A percentile compares a stretch with the other conserved stretches of the same genome.
Conservation (phyloP, 2,888 invertebrate genomes). For the Cyrtodaria siliqua region DNA sequence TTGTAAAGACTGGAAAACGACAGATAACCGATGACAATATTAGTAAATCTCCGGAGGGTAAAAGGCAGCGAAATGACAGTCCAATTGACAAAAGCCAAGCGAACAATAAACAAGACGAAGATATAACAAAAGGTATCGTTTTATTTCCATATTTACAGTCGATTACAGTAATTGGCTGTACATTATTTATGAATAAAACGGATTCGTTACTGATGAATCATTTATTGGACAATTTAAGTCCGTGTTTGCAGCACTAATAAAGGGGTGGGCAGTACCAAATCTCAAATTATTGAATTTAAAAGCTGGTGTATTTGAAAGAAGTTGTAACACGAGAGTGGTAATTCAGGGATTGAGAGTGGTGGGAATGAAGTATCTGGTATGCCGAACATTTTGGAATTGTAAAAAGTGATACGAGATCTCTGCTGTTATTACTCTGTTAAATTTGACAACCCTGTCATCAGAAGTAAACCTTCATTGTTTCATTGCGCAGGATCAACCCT, state of each 20-base stretch:
- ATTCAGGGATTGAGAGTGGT: constrained; percentile 40
- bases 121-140: constrained; percentile 62
- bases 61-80: constrained; percentile 50
- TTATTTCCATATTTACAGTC: constrained; percentile 59
- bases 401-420: neutral
- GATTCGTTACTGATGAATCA: constrained; percentile 61
- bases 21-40: constrained; percentile 16
- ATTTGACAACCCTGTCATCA: neutral
- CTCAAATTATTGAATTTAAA: constrained; percentile 9
- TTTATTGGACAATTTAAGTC: constrained; percentile 59
- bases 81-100: constrained; percentile 39
- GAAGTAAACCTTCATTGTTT: neutral
- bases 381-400: constrained; percentile 6
- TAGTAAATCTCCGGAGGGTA: constrained; percentile 31
- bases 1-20: constrained; percentile 22
- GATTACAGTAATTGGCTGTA: constrained; percentile 63
- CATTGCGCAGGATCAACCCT: too few relatives aligned
- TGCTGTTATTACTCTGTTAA: constrained; percentile 3
- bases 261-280: constrained; percentile 35
- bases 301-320: constrained; percentile 26
- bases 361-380: constrained; percentile 54
- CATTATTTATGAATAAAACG: constrained; percentile 65
- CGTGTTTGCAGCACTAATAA: constrained; percentile 41
- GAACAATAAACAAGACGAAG: constrained; percentile 44
- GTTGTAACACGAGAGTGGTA: constrained; percentile 51